Conservation (phyloP, 2,797 vertebrate species). For the Tenualosa ilisha region DNA sequence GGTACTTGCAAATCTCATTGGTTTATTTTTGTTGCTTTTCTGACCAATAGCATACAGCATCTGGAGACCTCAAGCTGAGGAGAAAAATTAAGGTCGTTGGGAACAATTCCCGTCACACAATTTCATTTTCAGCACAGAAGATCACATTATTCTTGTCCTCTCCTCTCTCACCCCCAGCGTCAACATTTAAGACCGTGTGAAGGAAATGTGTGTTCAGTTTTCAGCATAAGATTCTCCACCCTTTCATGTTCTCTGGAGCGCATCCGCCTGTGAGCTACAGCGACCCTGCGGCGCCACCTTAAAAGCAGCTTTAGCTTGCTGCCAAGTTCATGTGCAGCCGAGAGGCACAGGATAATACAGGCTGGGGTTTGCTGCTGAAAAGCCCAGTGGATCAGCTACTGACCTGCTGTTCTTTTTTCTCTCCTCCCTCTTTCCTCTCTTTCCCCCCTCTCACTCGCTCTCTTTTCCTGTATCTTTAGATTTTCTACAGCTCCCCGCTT, state of each 20-base stretch:
- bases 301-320: conserved; percentile 44
- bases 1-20: conserved; percentile 34
- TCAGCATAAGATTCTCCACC: background rate
- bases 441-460: conserved; percentile 33
- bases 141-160: conserved; percentile 13
- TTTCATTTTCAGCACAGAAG: conserved; percentile 13
- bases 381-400: conserved; percentile 49
- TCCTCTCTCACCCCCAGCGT: background rate
- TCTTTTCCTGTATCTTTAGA: conserved; percentile 36
- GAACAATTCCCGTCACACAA: conserved; percentile 9
- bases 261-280: conserved; percentile 19
- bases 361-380: conserved; percentile 43
- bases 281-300: conserved; percentile 41
- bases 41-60: conserved; percentile 34
- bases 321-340: conserved; percentile 50
- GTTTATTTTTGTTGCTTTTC: background rate
- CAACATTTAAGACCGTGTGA: background rate
- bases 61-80: conserved; percentile 8
- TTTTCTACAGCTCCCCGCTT: conserved; percentile 30
- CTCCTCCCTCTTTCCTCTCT: conserved; percentile 21
- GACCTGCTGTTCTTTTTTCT: conserved; percentile 48
- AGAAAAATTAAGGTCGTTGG: conserved; percentile 46
- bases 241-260: background rate
- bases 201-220: conserved; percentile 1
- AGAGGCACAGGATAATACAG: conserved; percentile 47